Evolutionary conservation across 2,888 invertebrate genomes (phyloP).

Genomic region (Salpingus planirostris): DNA sequence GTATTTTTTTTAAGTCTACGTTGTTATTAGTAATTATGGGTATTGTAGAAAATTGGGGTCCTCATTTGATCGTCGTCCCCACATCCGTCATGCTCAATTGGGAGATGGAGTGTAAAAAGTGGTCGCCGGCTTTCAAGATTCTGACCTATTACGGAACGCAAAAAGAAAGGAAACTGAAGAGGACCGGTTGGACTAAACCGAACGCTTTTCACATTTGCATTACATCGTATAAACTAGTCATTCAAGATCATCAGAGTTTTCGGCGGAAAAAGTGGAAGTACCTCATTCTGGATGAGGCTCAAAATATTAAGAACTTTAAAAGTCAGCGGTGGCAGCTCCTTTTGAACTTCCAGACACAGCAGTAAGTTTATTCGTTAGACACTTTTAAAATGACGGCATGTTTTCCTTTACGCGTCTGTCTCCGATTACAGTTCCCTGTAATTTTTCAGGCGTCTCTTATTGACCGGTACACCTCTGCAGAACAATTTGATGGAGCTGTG

Average conservation of each 20-base stretch:
- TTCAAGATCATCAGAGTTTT: slow-evolving; percentile 97
- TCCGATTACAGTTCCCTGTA: too few species aligned
- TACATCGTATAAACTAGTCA: slow-evolving; percentile 95
- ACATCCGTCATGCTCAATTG: slow-evolving; percentile 99
- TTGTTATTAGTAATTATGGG: too few species aligned
- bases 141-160: slow-evolving; percentile 96
- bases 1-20: slow-evolving; percentile 3
- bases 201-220: slow-evolving; percentile 98
- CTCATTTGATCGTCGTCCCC: slow-evolving; percentile 96
- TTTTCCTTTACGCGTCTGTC: slow-evolving; percentile 4
- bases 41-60: slow-evolving; percentile 80
- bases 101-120: slow-evolving; percentile 99
- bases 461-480: slow-evolving; percentile 93
- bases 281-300: slow-evolving; percentile 95
- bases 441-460: slow-evolving; percentile 66
- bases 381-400: slow-evolving; percentile 6
- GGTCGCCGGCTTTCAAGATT: slow-evolving; percentile 99
- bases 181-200: slow-evolving; percentile 95
- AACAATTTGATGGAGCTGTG: slow-evolving; percentile 95
- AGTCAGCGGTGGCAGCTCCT: slow-evolving; percentile 97
- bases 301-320: slow-evolving; percentile 99
- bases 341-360: slow-evolving; percentile 87
- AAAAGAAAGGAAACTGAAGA: slow-evolving; percentile 86
- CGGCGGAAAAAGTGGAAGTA: slow-evolving; percentile 97
- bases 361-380: too few species aligned